Conservation (phyloP, 2,113 vertebrate genomes). For the Rhabdomys dilectus region DNA sequence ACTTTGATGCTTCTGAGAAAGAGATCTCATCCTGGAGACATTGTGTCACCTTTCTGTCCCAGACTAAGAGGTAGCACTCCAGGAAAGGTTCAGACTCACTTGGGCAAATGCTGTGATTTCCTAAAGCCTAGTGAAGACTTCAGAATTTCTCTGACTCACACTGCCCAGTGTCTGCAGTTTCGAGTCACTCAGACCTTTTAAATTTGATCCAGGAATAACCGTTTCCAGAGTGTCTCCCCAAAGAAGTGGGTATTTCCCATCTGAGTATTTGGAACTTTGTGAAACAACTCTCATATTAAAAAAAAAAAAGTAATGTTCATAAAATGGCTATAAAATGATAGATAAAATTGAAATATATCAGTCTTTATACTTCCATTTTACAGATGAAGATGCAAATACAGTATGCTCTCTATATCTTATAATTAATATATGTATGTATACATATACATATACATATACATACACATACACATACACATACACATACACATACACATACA, state of each 20-base stretch:
- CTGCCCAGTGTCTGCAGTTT: neutral
- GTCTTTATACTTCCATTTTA: neutral
- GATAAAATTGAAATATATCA: neutral
- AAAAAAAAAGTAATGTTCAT: neutral
- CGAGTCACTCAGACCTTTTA: constrained; percentile 37
- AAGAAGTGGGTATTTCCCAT: neutral
- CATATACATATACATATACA: too few species aligned
- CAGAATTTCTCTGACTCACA: neutral
- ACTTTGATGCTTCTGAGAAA: neutral
- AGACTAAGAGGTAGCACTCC: neutral
- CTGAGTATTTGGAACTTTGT: constrained; percentile 55
- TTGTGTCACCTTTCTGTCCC: neutral
- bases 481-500: too few species aligned
- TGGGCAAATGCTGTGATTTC: neutral
- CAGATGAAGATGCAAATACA: neutral
- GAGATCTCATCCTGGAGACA: neutral
- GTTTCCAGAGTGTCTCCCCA: neutral
- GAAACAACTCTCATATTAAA: neutral
- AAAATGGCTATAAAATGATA: constrained; percentile 27
- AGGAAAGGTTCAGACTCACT: neutral
- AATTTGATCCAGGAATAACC: neutral
- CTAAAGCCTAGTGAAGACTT: neutral
- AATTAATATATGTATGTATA: too few species aligned
- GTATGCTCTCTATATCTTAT: neutral
- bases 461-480: too few species aligned